Evolutionary conservation across 2,113 vertebrate genomes (phyloP).

Genomic region (Ageneiosus marmoratus): DNA sequence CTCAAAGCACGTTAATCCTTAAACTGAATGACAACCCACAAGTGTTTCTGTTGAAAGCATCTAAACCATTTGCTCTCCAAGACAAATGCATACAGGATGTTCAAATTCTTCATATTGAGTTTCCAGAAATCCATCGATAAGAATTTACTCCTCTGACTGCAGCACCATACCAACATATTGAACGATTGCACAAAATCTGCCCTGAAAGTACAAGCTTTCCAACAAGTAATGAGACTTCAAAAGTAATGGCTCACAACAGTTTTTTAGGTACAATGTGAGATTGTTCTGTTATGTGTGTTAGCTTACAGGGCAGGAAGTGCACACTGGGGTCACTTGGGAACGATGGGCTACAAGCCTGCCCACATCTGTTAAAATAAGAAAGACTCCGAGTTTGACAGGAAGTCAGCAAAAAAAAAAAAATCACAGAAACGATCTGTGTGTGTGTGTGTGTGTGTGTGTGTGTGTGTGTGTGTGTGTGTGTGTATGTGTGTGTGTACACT

Average conservation of each 20-base stretch:
- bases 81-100: neutral
- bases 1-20: constrained; percentile 34
- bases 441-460: too few species aligned
- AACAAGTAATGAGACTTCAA: constrained; percentile 33
- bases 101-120: neutral
- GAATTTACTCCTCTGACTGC: neutral
- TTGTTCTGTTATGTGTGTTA: constrained; percentile 76
- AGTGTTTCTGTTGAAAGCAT: constrained; percentile 22
- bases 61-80: neutral
- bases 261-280: constrained; percentile 68
- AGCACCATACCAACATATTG: neutral
- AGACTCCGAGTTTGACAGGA: constrained; percentile 70
- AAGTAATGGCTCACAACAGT: constrained; percentile 21
- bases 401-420: constrained; percentile 42
- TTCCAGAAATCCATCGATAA: neutral
- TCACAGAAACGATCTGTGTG: too few species aligned
- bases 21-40: constrained; percentile 1
- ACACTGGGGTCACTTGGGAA: constrained; percentile 69
- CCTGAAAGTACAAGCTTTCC: constrained; percentile 23
- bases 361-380: constrained; percentile 78
- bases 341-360: constrained; percentile 64
- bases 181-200: constrained; percentile 5
- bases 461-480: too few species aligned
- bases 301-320: constrained; percentile 76
- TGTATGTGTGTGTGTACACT: constrained; percentile 30